Base-by-base conservation (phyloP, 2,888 invertebrate species). In the Nemoura dubitans region DNA sequence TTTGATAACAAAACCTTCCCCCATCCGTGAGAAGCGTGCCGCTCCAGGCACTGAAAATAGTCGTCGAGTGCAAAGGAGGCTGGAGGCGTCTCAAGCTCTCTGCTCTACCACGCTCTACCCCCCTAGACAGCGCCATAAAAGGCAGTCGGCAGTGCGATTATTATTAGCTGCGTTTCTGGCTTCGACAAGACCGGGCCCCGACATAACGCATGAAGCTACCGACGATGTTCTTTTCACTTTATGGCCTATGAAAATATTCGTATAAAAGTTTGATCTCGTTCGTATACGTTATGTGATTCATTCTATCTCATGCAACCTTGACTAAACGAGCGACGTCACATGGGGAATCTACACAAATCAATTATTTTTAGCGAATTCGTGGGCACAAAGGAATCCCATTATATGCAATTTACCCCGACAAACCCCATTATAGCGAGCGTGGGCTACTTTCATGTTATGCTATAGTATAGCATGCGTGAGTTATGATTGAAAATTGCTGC, bases 121-220 rank as follows among this genome's bases (percentile, higher is more conserved):
- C 59, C 59, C 59, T 59, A 59, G 59, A 59, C 59, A 59, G 59
- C 59, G 59, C 59, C 59, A 21, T 59, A 59, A 59, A 59, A 59
- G 59, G 59, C 59, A 59, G 59, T 59, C 14, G 16, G 59, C 59
- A 59, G 59, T 59, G 59, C 59, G 59, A 59, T 59, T 59, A 59
- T 59, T 59, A 59, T 59, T 59, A 59, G 59, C 59, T 59, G 59
- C 16, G 16, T 59, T 59, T 10, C 59, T 59, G 21, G 59, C 59
- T 59, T 21, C 14, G 59, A 59, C 59, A 59, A 14, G 59, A 59
- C 2, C n/a, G n/a, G n/a, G n/a, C 3, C 36, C 36, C 36, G 10
- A 6, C 59, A 59, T 59, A 59, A 59, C 59, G n/a, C 59, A 59
- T 21, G n/a, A n/a, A n/a, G 16, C 59, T 59, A 59, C 59, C 59